Evolutionary conservation across 2,797 vertebrate species (phyloP), one percentile per base, ranked within the genome.

Genomic region (Eospalax fontanierii): DNA sequence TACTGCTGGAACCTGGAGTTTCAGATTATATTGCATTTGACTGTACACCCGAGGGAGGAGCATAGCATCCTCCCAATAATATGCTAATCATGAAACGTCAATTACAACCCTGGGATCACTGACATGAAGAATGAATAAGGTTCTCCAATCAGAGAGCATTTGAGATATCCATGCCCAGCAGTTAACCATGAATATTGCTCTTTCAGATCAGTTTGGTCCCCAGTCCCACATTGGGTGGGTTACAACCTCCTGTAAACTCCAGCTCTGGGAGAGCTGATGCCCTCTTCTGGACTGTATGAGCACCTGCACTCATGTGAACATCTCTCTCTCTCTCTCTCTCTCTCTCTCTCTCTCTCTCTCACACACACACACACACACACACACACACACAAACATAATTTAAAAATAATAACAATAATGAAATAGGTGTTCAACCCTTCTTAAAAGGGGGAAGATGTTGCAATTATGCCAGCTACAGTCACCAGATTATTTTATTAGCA

Each of bases 391-490:
- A 54, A 9, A 54, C 50, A 54, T 54, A 54, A 54, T 54, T 54
- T 54, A 54, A 54, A 54, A 54, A 54, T 54, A 54, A 15, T 54
- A 54, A 54, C 9, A 9, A 15, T 54, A 54, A 54, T 6, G 46
- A 6, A 54, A 54, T 9, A 50, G 35, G 66, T 86, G 28, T 24
- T 65, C 50, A n/a, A 19, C 1, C 57, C n/a, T 88, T 89, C 73
- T 81, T 43, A 35, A 95, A 92, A 90, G 76, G 50, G 35, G 73
- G 82, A 54, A 90, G 33, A 93, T 65, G 87, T 50, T 66, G 4
- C 30, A 71, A 50, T 68, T 24, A 50, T 59, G 11, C 68, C 81
- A 90, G 33, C 26, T 38, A 14, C 65, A 75, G 12, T 70, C 80
- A 90, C 76, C 22, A 63, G 16, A 68, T 91, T 43, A 66, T 38